Base-by-base conservation (phyloP, 2,113 vertebrate genomes). In the Gadus macrocephalus region DNA sequence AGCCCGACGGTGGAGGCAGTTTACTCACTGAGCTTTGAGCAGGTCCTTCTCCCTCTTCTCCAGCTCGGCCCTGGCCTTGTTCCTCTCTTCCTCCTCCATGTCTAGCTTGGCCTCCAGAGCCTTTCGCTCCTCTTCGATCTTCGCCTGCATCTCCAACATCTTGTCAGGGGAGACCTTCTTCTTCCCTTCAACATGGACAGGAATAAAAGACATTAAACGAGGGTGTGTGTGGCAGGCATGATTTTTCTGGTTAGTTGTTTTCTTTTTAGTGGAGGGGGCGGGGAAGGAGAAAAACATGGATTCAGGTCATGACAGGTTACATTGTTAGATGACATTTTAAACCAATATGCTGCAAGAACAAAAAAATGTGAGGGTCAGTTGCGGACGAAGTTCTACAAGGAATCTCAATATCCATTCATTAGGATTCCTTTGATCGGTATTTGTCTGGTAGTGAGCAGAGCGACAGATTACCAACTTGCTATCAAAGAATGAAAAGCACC, bases 81-180 rank as follows among this genome's bases (percentile, higher is more conserved):
- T 99, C 84, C 97, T 92, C 87, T 98, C 97, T 85, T 99, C 97
- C 79, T 99, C 97, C 81, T 98, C 97, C 96, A 98, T 99, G 83
- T 99, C 97, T 67, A 98, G 93, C 76, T 99, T 98, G 68, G 96
- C 96, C 90, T 99, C 97, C 83, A 99, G 91, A 15, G 93, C 96
- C 84, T 95, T 98, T 81, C 95, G 93, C 83, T 99, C 97, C 74
- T 99, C 97, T 72, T 98, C 96, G 73, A 99, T 99, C 83, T 96
- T 98, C 3, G 96, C 96, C 90, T 99, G 97, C 96, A 99, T 98
- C 88, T 98, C 97, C 72, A 95, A 90, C 95, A 99, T 98, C 86
- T 99, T 98, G 87, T 96, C 96, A 42, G 96, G 93, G 11, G 96
- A 98, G 74, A 98, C 94, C 86, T 98, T 99, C 94, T 99, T 99